Evolutionary conservation across 2,888 invertebrate species (phyloP), one percentile per base, ranked within the genome.

Genomic region (Polylopha cassiicola): DNA sequence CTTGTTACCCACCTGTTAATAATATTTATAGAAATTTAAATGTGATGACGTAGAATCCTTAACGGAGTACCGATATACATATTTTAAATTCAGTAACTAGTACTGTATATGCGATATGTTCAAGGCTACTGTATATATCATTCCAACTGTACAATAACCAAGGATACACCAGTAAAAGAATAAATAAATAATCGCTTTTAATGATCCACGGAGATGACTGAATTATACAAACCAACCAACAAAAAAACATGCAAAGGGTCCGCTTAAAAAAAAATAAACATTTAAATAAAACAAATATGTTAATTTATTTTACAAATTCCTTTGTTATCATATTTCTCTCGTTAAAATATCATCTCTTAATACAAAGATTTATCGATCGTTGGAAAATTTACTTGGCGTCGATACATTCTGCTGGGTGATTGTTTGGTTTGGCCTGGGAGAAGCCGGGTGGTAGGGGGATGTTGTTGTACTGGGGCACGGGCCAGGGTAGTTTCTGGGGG

Each of bases 321-420:
- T 82, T 79, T 78, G 82, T 82, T 84, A 84, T 84, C 84, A 84
- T 85, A 81, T 84, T 84, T 81, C 84, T 85, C 82, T 84, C 77
- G 72, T 82, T 82, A 84, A 79, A 84, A 82, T 84, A 85, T 76
- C 76, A 73, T 84, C 80, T 76, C 77, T 76, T 74, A 76, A 74
- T 84, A 82, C 84, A 84, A 84, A 82, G 84, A 84, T 84, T 82
- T 85, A 73, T 81, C 78, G 75, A 67, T 74, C 80, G 74, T 73
- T 72, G 71, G 75, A 72, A 69, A 72, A 63, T 49, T 60, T 84
- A 86, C 73, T 86, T 86, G 59, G 86, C 86, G 69, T 86, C 86
- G 79, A 86, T 84, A 70, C 84, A 84, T 55, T 86, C 86, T 47
- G 81, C 71, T 51, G 80, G 73, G 61, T 68, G 80, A 21, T 72